These are phyloP conservation scores for Drosophila tsacasi DNA, from an alignment of 1,140 invertebrate genomes.

Conservation along the genomic window DNA sequence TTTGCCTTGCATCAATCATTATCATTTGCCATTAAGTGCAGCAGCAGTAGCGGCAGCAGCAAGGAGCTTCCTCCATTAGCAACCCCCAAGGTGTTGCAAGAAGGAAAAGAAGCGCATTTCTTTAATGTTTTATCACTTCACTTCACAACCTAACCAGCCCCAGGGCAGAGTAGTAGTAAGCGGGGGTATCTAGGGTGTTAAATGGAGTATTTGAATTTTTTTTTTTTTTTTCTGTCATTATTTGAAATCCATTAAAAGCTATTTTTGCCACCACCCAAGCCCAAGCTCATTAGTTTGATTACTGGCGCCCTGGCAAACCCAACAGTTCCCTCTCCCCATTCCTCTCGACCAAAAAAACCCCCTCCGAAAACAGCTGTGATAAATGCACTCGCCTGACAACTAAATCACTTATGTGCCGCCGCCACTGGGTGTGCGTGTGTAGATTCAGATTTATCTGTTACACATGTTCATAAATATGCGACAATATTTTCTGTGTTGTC, in stretches of 20 bases:
- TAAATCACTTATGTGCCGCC: slow-evolving; percentile 71
- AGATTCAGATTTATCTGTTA: slow-evolving; percentile 78
- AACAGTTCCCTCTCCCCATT: too few relatives aligned
- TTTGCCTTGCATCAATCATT: slow-evolving; percentile 70
- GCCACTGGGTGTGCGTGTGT: slow-evolving; percentile 11
- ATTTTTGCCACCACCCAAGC: slow-evolving; percentile 61
- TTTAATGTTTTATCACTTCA: slow-evolving; percentile 37
- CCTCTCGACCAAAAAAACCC: neutral
- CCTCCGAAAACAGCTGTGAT: slow-evolving; percentile 61
- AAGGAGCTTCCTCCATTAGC: slow-evolving; percentile 65
- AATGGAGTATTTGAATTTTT: neutral
- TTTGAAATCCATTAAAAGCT: slow-evolving; percentile 82
- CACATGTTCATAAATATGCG: slow-evolving; percentile 84
- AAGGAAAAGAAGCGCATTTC: slow-evolving; percentile 44
- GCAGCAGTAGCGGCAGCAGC: slow-evolving; percentile 19
- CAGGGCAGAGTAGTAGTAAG: neutral
- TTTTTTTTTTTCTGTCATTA: neutral
- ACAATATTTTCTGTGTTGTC: slow-evolving; percentile 73
- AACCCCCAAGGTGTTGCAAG: slow-evolving; percentile 70
- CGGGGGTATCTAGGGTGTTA: neutral
- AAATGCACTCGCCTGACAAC: slow-evolving; percentile 81
- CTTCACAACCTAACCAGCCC: neutral
- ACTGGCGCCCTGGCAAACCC: slow-evolving; percentile 57
- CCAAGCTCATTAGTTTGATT: slow-evolving; percentile 78
- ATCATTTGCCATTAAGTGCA: slow-evolving; percentile 82